Conservation (phyloP, 2,888 invertebrate genomes). For the Monoplex corrugatus region DNA sequence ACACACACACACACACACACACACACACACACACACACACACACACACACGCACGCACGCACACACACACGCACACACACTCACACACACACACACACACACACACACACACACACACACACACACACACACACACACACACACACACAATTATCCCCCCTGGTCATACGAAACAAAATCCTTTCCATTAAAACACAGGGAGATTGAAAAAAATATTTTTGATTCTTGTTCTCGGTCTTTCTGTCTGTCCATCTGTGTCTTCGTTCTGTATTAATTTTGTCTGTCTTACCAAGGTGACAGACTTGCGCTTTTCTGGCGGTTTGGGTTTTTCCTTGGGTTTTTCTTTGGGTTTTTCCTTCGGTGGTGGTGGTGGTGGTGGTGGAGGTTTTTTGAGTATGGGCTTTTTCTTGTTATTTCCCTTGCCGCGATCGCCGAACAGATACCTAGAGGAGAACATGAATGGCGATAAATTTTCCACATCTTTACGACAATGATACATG, state of each 20-base stretch:
- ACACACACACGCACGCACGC: neutral
- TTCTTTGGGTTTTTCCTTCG: neutral
- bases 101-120: neutral
- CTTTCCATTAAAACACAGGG: too few relatives aligned
- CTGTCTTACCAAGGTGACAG: neutral
- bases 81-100: neutral
- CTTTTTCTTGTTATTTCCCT: neutral
- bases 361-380: too few relatives aligned
- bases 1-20: neutral
- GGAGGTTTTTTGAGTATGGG: too few relatives aligned
- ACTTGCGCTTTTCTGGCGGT: neutral
- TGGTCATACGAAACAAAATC: too few relatives aligned
- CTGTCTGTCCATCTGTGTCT: neutral
- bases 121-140: neutral
- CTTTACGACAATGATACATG: too few relatives aligned
- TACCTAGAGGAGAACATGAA: neutral
- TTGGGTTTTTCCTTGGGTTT: slow-evolving; percentile 3
- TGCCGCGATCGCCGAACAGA: neutral
- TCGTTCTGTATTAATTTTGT: neutral
- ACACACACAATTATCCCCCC: too few relatives aligned
- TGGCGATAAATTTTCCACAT: too few relatives aligned
- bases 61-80: neutral
- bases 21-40: neutral
- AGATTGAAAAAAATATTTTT: too few relatives aligned
- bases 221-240: too few relatives aligned